Conservation (phyloP, 2,113 vertebrate genomes). For the Condylura cristata region DNA sequence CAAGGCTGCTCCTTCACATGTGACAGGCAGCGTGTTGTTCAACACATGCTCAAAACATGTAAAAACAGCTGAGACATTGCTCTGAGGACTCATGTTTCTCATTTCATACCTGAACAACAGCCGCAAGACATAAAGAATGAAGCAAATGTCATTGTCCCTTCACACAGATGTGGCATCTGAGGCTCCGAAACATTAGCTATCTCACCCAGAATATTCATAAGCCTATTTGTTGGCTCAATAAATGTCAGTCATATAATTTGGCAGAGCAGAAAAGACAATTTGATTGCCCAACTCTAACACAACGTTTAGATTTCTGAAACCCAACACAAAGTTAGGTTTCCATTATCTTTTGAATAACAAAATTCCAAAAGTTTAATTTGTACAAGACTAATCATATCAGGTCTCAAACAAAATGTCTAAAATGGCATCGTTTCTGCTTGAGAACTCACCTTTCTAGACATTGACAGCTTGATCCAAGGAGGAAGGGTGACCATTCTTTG, state of each 20-base stretch:
- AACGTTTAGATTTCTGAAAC: too few species aligned
- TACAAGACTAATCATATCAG: neutral
- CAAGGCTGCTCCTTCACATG: neutral
- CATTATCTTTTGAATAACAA: neutral
- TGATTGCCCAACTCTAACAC: neutral
- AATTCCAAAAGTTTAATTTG: neutral
- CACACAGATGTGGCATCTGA: neutral
- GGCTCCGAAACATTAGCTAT: neutral
- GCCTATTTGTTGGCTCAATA: neutral
- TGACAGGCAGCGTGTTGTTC: neutral
- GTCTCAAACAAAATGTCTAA: neutral
- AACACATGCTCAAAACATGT: neutral
- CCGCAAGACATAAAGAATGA: neutral
- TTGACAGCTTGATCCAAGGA: neutral
- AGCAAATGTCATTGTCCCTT: neutral
- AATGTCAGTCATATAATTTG: neutral
- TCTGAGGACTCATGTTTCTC: neutral
- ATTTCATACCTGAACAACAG: neutral
- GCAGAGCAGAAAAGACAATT: neutral
- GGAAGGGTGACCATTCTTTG: neutral
- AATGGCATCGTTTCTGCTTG: neutral
- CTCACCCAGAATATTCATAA: neutral
- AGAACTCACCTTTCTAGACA: neutral
- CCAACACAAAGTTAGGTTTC: neutral
- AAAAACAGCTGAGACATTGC: neutral